Base-by-base conservation (phyloP, 2,797 vertebrate species). In the Phataginus tetradactyla region DNA sequence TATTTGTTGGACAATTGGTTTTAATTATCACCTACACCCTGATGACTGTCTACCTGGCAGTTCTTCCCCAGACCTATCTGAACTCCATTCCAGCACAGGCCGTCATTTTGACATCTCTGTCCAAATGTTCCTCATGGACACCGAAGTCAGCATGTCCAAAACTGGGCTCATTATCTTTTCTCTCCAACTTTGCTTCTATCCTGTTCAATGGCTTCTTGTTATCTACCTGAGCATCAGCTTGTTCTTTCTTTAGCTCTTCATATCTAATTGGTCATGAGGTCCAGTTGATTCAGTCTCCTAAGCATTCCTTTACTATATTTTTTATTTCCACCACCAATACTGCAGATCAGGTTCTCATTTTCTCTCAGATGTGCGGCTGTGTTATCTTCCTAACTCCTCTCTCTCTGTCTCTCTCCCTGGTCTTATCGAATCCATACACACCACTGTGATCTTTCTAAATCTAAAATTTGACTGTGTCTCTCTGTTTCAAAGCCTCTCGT, bases 121-220 rank as follows among this genome's bases (percentile, higher is more conserved):
- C 39, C 79, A 59, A 59, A 57, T 57, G 59, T 42, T 91, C 39
- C 5, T 2, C 80, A 45, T 2, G 2, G 1, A 49, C 15, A 20
- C 27, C 34, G 20, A 90, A 91, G 86, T 95, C 96, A 95, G 78
- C 91, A 72, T 32, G 96, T 97, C 88, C 95, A 75, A 94, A 86
- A 45, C 18, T 10, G 69, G 64, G 6, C 51, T 95, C 68, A 11
- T 87, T 74, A 51, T 75, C 29, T 91, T 94, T 78, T 32, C 34
- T 83, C 21, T 88, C 74, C 75, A 96, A 45, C 21, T 78, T 49
- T 77, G 78, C 59, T 74, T 89, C 34, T 64, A 17, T 34, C 53
- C 59, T 75, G 18, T 59, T 71, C 91, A 61, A n/a, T 95, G 57
- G 7, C 14, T 94, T 88, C 63, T 68, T 45, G 6, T 34, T 83